These are phyloP conservation scores for Hafferia zeledoni DNA, from an alignment of 2,797 vertebrate species.

Conservation along the genomic window DNA sequence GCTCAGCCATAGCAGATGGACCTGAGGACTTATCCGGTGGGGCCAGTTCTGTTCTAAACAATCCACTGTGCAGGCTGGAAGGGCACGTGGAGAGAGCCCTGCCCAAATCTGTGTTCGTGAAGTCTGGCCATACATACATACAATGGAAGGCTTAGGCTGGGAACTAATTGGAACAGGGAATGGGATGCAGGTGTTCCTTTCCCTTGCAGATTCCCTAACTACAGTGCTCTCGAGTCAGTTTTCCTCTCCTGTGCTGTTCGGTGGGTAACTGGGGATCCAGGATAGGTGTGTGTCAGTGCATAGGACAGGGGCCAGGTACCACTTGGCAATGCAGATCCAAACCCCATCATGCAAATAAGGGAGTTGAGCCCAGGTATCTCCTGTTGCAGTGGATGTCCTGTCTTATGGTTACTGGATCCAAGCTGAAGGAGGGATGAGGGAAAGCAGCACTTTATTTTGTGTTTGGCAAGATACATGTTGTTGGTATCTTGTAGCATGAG, in stretches of 20 bases:
- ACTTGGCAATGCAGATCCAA: background rate
- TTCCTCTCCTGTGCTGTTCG: background rate
- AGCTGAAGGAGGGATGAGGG: background rate
- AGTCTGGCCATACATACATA: too few relatives aligned
- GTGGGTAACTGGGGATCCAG: background rate
- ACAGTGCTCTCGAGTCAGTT: background rate
- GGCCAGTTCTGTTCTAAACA: too few relatives aligned
- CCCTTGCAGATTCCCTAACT: background rate
- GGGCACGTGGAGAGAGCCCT: too few relatives aligned
- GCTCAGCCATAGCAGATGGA: too few relatives aligned
- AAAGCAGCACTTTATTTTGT: background rate
- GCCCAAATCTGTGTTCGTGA: too few relatives aligned
- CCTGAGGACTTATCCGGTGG: too few relatives aligned
- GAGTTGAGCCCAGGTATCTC: background rate
- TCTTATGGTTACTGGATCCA: background rate
- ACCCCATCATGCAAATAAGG: background rate
- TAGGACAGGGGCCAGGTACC: too few relatives aligned
- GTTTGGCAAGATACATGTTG: accelerated
- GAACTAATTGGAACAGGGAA: background rate
- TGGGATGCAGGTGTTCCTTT: background rate
- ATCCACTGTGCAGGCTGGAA: too few relatives aligned
- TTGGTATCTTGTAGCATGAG: background rate
- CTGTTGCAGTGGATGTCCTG: background rate
- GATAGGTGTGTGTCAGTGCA: background rate
- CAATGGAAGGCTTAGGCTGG: background rate